Base-by-base conservation (phyloP, 1,140 invertebrate genomes). In the Caerostris darwini region DNA sequence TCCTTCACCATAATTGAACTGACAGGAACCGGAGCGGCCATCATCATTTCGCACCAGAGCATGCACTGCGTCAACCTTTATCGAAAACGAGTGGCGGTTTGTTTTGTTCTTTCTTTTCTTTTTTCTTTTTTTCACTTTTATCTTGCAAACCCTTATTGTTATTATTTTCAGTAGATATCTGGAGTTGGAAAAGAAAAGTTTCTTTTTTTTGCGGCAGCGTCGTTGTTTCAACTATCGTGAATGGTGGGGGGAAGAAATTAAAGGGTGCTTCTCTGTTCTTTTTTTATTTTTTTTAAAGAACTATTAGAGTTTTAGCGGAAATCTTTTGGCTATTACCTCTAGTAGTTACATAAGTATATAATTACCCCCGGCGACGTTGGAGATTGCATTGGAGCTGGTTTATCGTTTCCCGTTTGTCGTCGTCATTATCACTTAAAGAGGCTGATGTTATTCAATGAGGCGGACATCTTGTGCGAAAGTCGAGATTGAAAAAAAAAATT, bases 1-100 rank as follows among this genome's bases (percentile, higher is more conserved):
- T 85, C 58, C 81, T 92, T 67, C 90, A 85, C 50, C 77, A 14
- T 92, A 92, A 92, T 92, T 92, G 90, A 90, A 90, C 53, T 57
- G 81, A 83, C 56, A 83, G 17, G 17, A 83, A 83, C 81, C 81
- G 54, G 12, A 83, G 81, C 53, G 81, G 53, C 81, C 56, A 83
- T 83, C 81, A 57, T 83, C 81, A 34, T 56, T 56, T 83, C 53
- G 12, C 14, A 57, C 81, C 17, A n/a, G 54, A 34, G 19, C 69
- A 50, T 71, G 69, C 50, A n/a, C 14, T 57, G n/a, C 81, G 81
- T 83, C 81, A 56, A 54, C 81, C 81, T 56, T 57, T 83, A 83
- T 83, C 81, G 56, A 83, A 83, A 57, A 14, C 12, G 81, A 56
- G 53, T 34, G n/a, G 69, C 34, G 19, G n/a, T 71, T 50, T 34